Evolutionary conservation across 2,113 vertebrate species (phyloP).

Genomic region (Pterocles burchelli): DNA sequence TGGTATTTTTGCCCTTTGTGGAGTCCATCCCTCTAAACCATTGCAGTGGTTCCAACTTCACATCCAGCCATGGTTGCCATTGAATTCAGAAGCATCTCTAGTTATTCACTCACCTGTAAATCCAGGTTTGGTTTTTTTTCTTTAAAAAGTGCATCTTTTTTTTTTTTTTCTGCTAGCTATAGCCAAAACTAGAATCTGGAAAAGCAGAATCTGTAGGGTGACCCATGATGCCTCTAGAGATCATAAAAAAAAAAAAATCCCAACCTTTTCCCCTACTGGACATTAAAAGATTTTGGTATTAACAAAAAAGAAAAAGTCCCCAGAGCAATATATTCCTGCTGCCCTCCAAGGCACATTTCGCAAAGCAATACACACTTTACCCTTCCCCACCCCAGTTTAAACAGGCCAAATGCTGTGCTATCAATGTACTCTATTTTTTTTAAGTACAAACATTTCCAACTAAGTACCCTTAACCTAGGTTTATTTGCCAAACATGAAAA

Average conservation of each 20-base stretch:
- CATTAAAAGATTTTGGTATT: background rate
- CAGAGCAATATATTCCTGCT: background rate
- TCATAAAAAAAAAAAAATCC: background rate
- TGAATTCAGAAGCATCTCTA: background rate
- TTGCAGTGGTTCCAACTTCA: background rate
- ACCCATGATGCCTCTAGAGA: background rate
- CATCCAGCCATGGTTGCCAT: background rate
- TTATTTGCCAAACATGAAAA: conserved; percentile 53
- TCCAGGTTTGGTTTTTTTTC: background rate
- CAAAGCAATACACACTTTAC: background rate
- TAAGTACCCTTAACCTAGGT: conserved; percentile 4
- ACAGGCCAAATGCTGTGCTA: background rate
- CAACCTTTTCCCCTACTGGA: background rate
- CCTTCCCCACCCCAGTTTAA: background rate
- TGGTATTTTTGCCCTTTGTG: background rate
- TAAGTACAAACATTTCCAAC: conserved; percentile 33
- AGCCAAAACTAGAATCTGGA: background rate
- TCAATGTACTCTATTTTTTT: background rate
- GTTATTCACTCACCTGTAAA: background rate
- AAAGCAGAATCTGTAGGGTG: background rate
- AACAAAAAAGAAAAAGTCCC: background rate
- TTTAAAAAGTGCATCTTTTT: background rate
- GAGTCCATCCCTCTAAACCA: background rate
- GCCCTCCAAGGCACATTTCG: background rate
- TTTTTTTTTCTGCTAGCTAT: background rate